Conservation (phyloP, 2,797 vertebrate genomes). For the Eulemur coronatus region DNA sequence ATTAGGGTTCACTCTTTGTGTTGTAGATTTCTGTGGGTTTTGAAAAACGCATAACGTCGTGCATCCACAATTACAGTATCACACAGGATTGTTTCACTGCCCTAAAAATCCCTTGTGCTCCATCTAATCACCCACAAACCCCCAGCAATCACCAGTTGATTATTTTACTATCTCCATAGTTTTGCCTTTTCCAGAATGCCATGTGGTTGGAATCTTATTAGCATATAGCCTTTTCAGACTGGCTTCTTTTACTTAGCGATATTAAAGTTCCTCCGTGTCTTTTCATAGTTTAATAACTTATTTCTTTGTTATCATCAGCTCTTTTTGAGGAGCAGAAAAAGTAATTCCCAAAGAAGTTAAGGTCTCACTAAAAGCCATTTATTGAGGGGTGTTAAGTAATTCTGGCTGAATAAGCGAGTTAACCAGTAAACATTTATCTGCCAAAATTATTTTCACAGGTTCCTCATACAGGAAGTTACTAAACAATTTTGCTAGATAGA, state of each 20-base stretch:
- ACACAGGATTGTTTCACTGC: background rate
- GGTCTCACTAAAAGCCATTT: background rate
- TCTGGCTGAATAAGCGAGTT: background rate
- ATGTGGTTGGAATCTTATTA: background rate
- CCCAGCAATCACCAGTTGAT: background rate
- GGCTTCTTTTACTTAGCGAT: background rate
- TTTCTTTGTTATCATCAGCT: background rate
- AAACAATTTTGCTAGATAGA: background rate
- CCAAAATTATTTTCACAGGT: background rate
- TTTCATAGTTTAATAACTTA: background rate
- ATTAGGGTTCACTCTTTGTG: background rate
- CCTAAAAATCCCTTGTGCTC: background rate
- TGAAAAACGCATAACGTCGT: background rate
- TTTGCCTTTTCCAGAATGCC: background rate
- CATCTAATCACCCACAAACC: background rate
- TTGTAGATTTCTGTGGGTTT: background rate
- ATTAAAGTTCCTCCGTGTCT: background rate
- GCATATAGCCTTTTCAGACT: background rate
- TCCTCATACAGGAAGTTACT: background rate
- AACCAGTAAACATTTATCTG: background rate
- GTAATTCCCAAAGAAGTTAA: background rate
- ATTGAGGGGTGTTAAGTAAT: background rate
- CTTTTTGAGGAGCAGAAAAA: background rate
- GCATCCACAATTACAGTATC: background rate
- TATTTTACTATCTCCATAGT: background rate